Evolutionary conservation across 2,113 vertebrate genomes (phyloP).

Genomic region (Falco punctatus): DNA sequence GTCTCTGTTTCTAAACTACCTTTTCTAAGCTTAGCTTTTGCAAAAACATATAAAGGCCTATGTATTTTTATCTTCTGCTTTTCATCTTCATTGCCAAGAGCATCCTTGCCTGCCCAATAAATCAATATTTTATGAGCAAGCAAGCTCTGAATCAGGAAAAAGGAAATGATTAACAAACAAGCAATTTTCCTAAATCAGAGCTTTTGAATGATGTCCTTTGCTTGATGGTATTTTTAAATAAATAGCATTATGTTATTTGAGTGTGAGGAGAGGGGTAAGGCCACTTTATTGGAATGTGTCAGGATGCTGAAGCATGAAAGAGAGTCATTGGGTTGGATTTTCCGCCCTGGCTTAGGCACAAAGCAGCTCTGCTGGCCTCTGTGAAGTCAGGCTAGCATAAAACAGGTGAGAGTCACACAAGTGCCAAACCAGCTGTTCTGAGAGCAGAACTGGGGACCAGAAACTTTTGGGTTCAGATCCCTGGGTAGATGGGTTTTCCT

Average conservation of each 20-base stretch:
- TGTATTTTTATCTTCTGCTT: constrained; percentile 28
- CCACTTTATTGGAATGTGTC: not conserved
- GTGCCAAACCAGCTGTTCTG: not conserved
- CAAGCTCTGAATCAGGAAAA: constrained; percentile 45
- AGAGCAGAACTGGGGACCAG: not conserved
- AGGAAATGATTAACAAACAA: constrained; percentile 54
- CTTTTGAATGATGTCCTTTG: constrained; percentile 12
- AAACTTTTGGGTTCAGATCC: not conserved
- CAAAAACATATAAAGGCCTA: not conserved
- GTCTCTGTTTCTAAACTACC: not conserved
- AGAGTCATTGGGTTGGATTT: not conserved
- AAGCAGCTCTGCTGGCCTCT: not conserved
- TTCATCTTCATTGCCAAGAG: constrained; percentile 41
- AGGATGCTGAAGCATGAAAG: constrained; percentile 14
- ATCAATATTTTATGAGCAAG: constrained; percentile 54
- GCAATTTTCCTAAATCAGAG: constrained; percentile 53
- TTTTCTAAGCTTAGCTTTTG: constrained; percentile 12
- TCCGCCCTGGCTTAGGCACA: not conserved
- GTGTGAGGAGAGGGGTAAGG: not conserved
- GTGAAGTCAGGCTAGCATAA: not conserved
- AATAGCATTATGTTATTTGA: constrained; percentile 26
- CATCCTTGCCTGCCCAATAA: constrained; percentile 30
- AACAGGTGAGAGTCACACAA: not conserved
- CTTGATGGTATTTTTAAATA: constrained; percentile 31
- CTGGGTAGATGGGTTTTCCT: not conserved